phyloP scores from a whole-genome alignment of 1,140 invertebrate genomes.

The Drosophila sechellia region DNA sequence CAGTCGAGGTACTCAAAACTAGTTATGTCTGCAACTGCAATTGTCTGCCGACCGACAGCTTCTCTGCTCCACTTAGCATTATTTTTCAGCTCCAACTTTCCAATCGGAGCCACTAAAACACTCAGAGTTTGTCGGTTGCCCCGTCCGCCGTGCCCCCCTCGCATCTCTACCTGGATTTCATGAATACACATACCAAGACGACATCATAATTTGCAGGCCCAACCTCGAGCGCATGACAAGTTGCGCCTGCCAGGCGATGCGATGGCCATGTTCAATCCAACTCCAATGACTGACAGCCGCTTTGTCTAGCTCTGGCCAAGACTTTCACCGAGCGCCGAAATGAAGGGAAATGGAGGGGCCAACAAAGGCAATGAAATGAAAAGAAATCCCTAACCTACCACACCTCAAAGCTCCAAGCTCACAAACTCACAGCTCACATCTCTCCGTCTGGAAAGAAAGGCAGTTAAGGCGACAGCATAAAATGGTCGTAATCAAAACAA shows the following conservation, averaged over 20 bases:
- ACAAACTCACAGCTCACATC: not conserved
- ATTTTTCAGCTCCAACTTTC: slow-evolving; percentile 47
- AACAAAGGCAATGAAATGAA: slow-evolving; percentile 4
- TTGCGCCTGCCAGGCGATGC: slow-evolving; percentile 38
- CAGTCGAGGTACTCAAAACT: slow-evolving; percentile 24
- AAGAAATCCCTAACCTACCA: slow-evolving; percentile 75
- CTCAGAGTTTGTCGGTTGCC: slow-evolving; percentile 22
- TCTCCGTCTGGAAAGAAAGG: slow-evolving; percentile 41
- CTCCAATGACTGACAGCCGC: slow-evolving; percentile 45
- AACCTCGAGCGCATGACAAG: slow-evolving; percentile 44
- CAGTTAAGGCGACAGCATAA: slow-evolving; percentile 59
- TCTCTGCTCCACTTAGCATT: slow-evolving; percentile 48
- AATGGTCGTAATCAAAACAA: slow-evolving; percentile 77
- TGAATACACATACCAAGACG: slow-evolving; percentile 29
- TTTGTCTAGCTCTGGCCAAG: slow-evolving; percentile 53
- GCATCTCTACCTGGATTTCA: not conserved
- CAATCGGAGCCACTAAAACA: slow-evolving; percentile 54
- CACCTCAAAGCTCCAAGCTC: slow-evolving; percentile 41
- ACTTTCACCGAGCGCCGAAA: slow-evolving; percentile 41
- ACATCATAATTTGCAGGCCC: slow-evolving; percentile 58
- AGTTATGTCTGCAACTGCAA: slow-evolving; percentile 47
- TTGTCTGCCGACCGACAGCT: slow-evolving; percentile 35
- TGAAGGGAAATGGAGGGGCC: not conserved
- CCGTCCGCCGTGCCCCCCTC: not conserved
- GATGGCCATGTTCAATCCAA: slow-evolving; percentile 40